These are phyloP conservation scores for Graphium colonna DNA, from an alignment of 2,888 invertebrate genomes.

Conservation along the genomic window DNA sequence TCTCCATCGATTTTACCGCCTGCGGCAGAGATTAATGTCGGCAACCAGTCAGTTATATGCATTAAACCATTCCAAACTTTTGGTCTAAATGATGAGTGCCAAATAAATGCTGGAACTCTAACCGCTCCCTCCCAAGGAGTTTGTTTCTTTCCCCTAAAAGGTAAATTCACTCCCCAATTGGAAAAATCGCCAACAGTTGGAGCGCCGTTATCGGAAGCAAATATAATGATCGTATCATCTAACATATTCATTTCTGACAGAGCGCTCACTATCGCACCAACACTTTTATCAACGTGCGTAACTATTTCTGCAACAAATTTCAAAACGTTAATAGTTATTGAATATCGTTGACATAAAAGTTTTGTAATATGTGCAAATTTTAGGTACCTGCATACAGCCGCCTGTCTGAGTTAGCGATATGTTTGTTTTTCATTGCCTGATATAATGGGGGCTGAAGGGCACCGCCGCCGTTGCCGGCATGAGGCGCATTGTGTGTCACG, in stretches of 20 bases:
- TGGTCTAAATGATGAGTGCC: constrained; percentile 81
- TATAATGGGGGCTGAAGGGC: constrained; percentile 87
- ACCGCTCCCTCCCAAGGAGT: constrained; percentile 93
- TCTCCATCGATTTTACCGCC: constrained; percentile 51
- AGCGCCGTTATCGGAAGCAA: constrained; percentile 94
- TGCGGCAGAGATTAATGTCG: constrained; percentile 81
- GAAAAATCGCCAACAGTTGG: constrained; percentile 86
- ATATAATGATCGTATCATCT: constrained; percentile 91
- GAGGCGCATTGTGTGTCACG: constrained; percentile 89
- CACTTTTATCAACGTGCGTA: constrained; percentile 88
- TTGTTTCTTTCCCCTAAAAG: constrained; percentile 89
- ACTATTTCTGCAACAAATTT: constrained; percentile 78
- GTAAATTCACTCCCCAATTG: constrained; percentile 89
- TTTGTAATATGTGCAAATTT: constrained; percentile 4
- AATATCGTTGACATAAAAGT: not conserved
- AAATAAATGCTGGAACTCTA: constrained; percentile 87
- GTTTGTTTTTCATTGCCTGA: constrained; percentile 81
- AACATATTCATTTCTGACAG: constrained; percentile 84
- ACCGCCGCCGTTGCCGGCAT: constrained; percentile 87
- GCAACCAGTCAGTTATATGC: constrained; percentile 91
- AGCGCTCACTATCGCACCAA: constrained; percentile 87
- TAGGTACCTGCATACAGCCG: constrained; percentile 89
- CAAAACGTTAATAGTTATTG: not conserved
- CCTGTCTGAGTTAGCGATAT: constrained; percentile 85
- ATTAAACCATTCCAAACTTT: constrained; percentile 82